phyloP scores from a whole-genome alignment of 2,797 vertebrate genomes.

The Hypotaenidia philippensis region DNA sequence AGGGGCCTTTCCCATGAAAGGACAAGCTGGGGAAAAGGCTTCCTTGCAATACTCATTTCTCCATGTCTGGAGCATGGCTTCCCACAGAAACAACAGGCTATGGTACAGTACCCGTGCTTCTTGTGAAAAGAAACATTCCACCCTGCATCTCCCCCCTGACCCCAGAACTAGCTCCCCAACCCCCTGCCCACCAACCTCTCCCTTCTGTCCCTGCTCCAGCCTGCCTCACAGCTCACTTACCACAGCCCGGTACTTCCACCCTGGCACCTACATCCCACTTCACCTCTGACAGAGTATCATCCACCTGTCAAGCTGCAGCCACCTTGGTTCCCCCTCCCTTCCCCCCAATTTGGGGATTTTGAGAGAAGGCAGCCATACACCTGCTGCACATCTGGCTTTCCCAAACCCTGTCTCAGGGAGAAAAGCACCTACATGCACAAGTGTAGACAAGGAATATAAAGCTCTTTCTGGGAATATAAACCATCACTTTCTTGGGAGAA shows the following conservation, averaged over 20 bases:
- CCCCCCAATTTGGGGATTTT: neutral
- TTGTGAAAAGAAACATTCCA: neutral
- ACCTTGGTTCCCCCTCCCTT: neutral
- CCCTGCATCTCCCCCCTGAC: neutral
- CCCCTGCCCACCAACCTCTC: neutral
- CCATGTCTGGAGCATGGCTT: neutral
- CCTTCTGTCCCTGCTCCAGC: neutral
- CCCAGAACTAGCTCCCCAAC: fast-evolving
- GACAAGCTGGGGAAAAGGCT: neutral
- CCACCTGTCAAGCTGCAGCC: neutral
- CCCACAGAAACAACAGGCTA: neutral
- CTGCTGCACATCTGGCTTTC: neutral
- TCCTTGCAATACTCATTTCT: neutral
- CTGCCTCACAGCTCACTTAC: neutral
- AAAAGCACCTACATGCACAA: neutral
- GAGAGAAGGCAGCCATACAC: neutral
- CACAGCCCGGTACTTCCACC: fast-evolving
- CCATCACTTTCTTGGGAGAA: neutral
- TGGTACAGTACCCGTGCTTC: fast-evolving
- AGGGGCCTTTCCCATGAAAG: neutral
- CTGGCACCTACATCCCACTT: neutral
- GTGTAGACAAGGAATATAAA: fast-evolving
- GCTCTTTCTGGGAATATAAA: neutral
- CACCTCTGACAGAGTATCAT: neutral
- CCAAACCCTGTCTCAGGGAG: neutral